These are phyloP conservation scores for Ictidomys tridecemlineatus DNA, from an alignment of 2,113 vertebrate genomes.

Conservation along the genomic window DNA sequence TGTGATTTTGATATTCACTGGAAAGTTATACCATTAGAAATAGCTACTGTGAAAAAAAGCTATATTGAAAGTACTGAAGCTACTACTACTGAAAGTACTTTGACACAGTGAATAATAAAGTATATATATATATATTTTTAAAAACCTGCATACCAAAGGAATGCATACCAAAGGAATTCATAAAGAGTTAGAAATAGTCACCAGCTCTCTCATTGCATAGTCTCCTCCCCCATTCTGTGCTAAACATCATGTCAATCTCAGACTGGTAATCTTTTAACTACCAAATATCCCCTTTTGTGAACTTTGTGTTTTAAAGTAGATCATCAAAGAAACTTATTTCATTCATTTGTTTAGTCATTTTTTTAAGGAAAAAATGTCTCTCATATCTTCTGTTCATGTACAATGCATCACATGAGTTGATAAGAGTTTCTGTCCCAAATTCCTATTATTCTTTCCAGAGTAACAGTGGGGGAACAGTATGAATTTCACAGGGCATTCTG, in stretches of 20 bases:
- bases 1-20: background rate
- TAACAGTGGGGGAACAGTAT: background rate
- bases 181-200: background rate
- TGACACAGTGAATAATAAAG: background rate
- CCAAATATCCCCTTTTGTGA: background rate
- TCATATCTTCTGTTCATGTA: background rate
- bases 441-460: background rate
- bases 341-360: conserved; percentile 42
- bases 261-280: background rate
- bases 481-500: background rate
- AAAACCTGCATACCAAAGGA: background rate
- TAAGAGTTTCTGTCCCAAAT: background rate
- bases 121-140: background rate
- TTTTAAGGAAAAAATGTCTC: background rate
- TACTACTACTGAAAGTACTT: background rate
- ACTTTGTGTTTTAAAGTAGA: background rate
- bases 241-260: background rate
- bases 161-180: background rate
- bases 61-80: background rate
- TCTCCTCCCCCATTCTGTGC: background rate
- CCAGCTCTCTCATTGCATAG: background rate
- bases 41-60: background rate
- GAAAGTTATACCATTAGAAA: background rate
- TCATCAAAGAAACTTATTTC: background rate
- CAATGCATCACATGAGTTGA: background rate